phyloP scores from a whole-genome alignment of 2,888 invertebrate species.

The Lagria hirta region DNA sequence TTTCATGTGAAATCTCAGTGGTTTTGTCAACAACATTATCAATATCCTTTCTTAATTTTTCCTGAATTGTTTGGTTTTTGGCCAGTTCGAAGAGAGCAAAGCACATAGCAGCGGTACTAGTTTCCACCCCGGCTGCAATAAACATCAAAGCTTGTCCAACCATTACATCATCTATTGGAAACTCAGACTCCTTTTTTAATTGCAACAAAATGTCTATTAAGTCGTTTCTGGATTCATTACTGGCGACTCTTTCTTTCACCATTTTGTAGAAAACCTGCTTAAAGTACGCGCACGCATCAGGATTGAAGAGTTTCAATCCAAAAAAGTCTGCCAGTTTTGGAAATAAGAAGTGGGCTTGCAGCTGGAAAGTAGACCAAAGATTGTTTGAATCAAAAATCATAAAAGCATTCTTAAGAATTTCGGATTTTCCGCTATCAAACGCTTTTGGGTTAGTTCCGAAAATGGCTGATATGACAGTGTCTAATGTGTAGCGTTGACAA shows the following conservation, averaged over 20 bases:
- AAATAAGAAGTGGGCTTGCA: slow-evolving; percentile 6
- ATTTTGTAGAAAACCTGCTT: slow-evolving; percentile 8
- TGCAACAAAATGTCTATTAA: slow-evolving; percentile 11
- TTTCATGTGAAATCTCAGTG: slow-evolving; percentile 51
- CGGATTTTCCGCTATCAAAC: slow-evolving; percentile 18
- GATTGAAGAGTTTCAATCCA: slow-evolving; percentile 6
- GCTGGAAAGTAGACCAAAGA: slow-evolving; percentile 3
- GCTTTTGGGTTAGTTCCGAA: slow-evolving; percentile 24
- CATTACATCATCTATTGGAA: too few relatives aligned
- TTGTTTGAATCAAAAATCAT: slow-evolving; percentile 5
- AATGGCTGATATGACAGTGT: slow-evolving; percentile 8
- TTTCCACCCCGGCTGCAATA: slow-evolving; percentile 56
- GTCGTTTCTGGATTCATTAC: slow-evolving; percentile 12
- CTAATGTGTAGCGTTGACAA: slow-evolving; percentile 18
- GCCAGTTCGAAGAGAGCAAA: slow-evolving; percentile 53
- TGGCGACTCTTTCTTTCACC: not conserved
- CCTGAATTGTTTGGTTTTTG: slow-evolving; percentile 49
- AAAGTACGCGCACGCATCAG: not conserved
- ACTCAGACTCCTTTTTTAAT: slow-evolving; percentile 7
- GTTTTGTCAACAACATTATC: too few relatives aligned
- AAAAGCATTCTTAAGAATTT: slow-evolving; percentile 5
- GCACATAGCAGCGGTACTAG: slow-evolving; percentile 52
- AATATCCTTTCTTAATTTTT: slow-evolving; percentile 52
- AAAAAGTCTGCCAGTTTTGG: slow-evolving; percentile 9
- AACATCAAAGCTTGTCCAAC: slow-evolving; percentile 54